These are phyloP conservation scores for Phainopepla nitens DNA, from an alignment of 2,113 vertebrate species.

Conservation along the genomic window DNA sequence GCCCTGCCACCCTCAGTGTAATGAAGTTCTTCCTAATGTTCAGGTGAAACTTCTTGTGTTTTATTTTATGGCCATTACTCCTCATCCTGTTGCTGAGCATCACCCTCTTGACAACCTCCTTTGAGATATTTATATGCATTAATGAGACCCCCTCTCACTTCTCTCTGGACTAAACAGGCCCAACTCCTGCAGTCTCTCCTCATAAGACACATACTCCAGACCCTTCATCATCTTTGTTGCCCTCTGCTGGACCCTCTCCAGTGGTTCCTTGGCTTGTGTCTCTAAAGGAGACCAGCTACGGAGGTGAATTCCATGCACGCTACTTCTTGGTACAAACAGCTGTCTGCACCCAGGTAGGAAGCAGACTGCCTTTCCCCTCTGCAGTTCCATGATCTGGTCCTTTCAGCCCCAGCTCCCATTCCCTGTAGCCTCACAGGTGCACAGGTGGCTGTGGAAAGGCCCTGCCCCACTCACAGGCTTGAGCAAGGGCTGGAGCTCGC, in stretches of 20 bases:
- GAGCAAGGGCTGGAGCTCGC: neutral
- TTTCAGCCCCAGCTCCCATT: neutral
- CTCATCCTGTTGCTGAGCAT: neutral
- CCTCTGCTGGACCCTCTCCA: neutral
- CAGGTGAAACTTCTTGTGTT: neutral
- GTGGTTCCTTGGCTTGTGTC: neutral
- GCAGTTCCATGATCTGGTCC: neutral
- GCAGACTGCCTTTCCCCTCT: neutral
- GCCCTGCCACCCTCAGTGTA: neutral
- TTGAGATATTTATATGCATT: neutral
- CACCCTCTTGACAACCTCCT: neutral
- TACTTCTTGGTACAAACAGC: neutral
- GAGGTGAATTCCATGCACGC: accelerated
- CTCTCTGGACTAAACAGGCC: neutral
- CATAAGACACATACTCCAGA: neutral
- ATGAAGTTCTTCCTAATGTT: neutral
- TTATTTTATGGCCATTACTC: neutral
- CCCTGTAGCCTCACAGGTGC: accelerated
- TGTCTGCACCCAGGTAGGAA: neutral
- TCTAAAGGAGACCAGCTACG: neutral
- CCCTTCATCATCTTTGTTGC: neutral
- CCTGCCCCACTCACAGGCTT: neutral
- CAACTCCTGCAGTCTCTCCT: neutral
- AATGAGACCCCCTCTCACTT: neutral
- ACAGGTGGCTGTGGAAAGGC: accelerated